Percentiles rank a stretch among this genome's conserved stretches.
Evolutionary conservation across 2,797 vertebrate species (phyloP).

Genomic region (Pipistrellus pygmaeus): DNA sequence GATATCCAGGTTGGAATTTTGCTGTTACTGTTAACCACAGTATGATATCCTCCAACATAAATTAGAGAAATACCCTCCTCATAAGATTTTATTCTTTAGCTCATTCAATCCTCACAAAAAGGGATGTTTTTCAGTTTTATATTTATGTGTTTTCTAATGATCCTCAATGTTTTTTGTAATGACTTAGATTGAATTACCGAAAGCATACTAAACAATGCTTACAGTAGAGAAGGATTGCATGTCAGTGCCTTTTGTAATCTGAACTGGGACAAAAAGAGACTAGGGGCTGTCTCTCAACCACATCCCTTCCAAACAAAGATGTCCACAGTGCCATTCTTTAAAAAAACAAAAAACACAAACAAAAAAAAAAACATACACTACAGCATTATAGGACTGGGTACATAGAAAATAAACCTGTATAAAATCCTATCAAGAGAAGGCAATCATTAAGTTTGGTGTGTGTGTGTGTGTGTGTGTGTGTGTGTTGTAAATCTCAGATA

Average conservation of each 20-base stretch:
- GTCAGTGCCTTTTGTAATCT: slow-evolving; percentile 60
- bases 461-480: neutral
- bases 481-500: neutral
- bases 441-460: neutral
- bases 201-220: slow-evolving; percentile 48
- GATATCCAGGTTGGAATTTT: slow-evolving; percentile 28
- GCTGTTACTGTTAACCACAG: neutral
- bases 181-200: slow-evolving; percentile 58
- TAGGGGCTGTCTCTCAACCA: neutral
- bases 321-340: neutral
- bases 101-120: slow-evolving; percentile 10
- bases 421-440: slow-evolving; percentile 23
- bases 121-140: neutral
- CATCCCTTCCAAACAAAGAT: slow-evolving; percentile 2
- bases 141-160: slow-evolving; percentile 39
- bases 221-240: neutral
- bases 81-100: neutral
- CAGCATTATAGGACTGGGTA: neutral
- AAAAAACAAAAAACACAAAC: no score
- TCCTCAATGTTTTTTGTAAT: neutral
- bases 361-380: neutral
- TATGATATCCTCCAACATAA: neutral
- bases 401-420: neutral
- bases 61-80: neutral
- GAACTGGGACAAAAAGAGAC: neutral